Percentiles rank a stretch among this genome's conserved stretches.
Evolutionary conservation across 2,888 invertebrate genomes (phyloP).

Genomic region (Ischnura elegans): DNA sequence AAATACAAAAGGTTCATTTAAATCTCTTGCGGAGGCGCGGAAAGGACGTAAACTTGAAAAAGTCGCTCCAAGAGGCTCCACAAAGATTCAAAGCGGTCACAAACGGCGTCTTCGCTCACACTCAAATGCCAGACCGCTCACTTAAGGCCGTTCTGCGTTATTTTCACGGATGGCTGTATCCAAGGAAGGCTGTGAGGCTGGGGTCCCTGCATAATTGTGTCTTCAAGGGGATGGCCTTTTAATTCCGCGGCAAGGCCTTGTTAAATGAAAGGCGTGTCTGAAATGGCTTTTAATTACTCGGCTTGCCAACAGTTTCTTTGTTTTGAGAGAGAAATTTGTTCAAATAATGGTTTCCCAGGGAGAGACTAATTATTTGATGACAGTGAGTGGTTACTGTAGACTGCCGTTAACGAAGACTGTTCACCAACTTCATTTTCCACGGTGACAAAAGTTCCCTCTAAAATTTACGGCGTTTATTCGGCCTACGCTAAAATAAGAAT

Average conservation of each 20-base stretch:
- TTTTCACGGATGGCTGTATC: background rate
- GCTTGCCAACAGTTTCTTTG: background rate
- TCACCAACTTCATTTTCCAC: background rate
- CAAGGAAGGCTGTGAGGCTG: background rate
- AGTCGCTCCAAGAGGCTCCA: background rate
- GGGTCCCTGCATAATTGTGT: background rate
- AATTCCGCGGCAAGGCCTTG: constrained; percentile 6
- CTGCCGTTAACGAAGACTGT: background rate
- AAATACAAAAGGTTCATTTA: background rate
- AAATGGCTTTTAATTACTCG: constrained; percentile 25
- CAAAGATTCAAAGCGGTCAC: background rate
- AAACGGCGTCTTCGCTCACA: background rate
- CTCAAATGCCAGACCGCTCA: background rate
- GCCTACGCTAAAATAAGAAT: too few species aligned
- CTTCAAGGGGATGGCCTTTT: constrained; percentile 7
- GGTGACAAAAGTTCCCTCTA: background rate
- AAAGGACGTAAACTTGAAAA: background rate
- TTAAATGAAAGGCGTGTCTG: background rate
- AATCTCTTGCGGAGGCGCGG: too few species aligned
- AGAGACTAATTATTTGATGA: background rate
- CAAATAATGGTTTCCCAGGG: background rate
- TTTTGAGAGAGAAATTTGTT: background rate
- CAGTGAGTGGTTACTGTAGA: background rate
- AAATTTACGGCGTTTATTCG: too few species aligned
- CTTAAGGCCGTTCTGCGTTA: background rate